These are phyloP conservation scores for Ophiodon elongatus DNA, from an alignment of 2,113 vertebrate genomes.

Conservation along the genomic window DNA sequence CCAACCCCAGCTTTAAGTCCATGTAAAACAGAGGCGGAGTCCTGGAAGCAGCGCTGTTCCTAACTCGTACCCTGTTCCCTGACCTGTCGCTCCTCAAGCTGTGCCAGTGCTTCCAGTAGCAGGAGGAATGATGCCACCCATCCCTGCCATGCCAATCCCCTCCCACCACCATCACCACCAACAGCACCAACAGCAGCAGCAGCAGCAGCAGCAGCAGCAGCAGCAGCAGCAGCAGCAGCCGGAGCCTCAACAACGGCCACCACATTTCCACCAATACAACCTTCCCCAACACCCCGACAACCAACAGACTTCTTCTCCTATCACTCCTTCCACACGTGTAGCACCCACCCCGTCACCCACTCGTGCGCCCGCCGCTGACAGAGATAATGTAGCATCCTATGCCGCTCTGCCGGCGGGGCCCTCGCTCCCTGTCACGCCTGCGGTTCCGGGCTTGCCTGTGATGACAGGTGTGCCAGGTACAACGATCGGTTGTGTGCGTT, in stretches of 20 bases:
- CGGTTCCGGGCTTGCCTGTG: conserved; percentile 72
- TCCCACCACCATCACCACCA: conserved; percentile 75
- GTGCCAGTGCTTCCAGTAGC: conserved; percentile 86
- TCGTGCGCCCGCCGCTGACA: background rate
- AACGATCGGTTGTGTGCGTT: conserved; percentile 22
- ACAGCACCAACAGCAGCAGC: conserved; percentile 63
- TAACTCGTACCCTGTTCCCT: conserved; percentile 42
- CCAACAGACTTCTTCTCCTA: conserved; percentile 26
- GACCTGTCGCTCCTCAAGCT: conserved; percentile 75
- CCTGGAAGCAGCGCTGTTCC: background rate
- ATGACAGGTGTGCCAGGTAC: conserved; percentile 77
- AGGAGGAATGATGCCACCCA: conserved; percentile 86
- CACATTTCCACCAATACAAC: conserved; percentile 75
- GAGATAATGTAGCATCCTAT: conserved; percentile 13
- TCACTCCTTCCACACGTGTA: conserved; percentile 35
- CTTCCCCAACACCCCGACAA: conserved; percentile 49
- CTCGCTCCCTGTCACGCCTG: conserved; percentile 55
- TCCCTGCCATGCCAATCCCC: conserved; percentile 78
- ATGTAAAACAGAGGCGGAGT: background rate
- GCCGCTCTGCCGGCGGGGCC: conserved; percentile 53
- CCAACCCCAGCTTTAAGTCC: background rate
- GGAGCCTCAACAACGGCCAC: conserved; percentile 39
- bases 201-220: background rate
- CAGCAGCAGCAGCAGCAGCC: background rate
- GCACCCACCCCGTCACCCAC: conserved; percentile 21